phyloP scores from a whole-genome alignment of 2,888 invertebrate species.

The Beris chalybata region DNA sequence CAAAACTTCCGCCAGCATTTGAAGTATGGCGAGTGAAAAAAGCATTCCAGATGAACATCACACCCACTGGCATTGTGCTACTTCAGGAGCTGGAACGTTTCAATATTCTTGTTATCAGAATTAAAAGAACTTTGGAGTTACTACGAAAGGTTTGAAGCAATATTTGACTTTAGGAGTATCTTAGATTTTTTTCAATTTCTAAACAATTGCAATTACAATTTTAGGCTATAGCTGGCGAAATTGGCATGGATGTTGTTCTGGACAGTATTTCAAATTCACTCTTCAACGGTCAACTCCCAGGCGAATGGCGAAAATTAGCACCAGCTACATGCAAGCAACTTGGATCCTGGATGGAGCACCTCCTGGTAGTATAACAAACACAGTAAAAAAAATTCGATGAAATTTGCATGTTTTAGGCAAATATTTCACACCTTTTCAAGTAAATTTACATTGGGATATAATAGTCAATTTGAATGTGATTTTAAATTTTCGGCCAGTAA shows the following conservation, averaged over 20 bases:
- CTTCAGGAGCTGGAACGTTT: constrained; percentile 89
- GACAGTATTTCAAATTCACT: constrained; percentile 82
- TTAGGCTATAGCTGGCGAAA: constrained; percentile 84
- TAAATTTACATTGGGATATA: too few species aligned
- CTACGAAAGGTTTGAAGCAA: constrained; percentile 62
- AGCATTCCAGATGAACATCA: constrained; percentile 75
- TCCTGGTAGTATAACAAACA: constrained; percentile 53
- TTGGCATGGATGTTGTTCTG: constrained; percentile 84
- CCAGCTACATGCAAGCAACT: constrained; percentile 85
- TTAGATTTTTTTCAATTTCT: too few species aligned
- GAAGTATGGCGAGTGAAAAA: constrained; percentile 81
- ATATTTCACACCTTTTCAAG: too few species aligned
- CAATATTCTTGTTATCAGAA: constrained; percentile 73
- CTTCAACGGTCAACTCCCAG: constrained; percentile 83
- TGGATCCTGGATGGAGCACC: constrained; percentile 89
- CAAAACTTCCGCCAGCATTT: constrained; percentile 73
- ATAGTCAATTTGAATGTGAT: too few species aligned
- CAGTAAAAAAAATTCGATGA: too few species aligned
- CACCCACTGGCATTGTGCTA: constrained; percentile 83
- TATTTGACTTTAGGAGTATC: constrained; percentile 42
- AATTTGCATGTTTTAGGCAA: too few species aligned
- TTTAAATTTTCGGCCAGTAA: too few species aligned
- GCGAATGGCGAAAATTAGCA: constrained; percentile 77
- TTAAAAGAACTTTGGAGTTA: constrained; percentile 70
- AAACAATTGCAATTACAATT: constrained; percentile 22